Evolutionary conservation across 2,113 vertebrate genomes (phyloP).

Genomic region (Sitta europaea): DNA sequence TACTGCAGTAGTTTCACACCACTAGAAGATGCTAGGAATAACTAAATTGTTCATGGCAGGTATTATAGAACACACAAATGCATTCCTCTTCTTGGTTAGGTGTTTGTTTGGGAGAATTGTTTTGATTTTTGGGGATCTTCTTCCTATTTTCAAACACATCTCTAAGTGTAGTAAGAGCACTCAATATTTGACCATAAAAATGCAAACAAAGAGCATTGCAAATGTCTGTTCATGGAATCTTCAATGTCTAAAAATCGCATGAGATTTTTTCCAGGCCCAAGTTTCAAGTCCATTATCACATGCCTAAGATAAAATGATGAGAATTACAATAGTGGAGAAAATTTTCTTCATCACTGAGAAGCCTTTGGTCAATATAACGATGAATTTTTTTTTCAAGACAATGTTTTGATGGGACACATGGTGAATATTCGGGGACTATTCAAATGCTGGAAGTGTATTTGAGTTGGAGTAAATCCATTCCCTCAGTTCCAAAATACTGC

Average conservation of each 20-base stretch:
- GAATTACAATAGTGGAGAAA: not conserved
- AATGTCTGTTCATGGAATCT: not conserved
- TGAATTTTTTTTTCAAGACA: not conserved
- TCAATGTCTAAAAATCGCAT: not conserved
- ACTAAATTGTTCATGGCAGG: not conserved
- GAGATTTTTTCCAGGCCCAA: not conserved
- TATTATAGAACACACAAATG: not conserved
- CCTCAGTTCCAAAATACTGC: not conserved
- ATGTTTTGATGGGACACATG: not conserved
- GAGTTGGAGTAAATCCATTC: not conserved
- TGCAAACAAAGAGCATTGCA: not conserved
- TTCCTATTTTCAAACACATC: not conserved
- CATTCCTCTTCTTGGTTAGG: not conserved
- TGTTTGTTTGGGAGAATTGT: rapidly evolving
- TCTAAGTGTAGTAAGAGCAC: not conserved
- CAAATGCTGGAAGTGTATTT: not conserved
- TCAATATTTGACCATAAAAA: not conserved
- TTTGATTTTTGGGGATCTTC: not conserved
- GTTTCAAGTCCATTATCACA: not conserved
- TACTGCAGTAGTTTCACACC: not conserved
- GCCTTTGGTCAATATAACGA: not conserved
- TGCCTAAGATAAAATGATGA: not conserved
- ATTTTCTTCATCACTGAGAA: not conserved
- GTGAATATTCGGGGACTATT: not conserved
- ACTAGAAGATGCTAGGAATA: not conserved